A percentile compares a stretch with the other conserved stretches of the same genome.
phyloP scores from a whole-genome alignment of 2,797 vertebrate species.

The Staurois parvus region DNA sequence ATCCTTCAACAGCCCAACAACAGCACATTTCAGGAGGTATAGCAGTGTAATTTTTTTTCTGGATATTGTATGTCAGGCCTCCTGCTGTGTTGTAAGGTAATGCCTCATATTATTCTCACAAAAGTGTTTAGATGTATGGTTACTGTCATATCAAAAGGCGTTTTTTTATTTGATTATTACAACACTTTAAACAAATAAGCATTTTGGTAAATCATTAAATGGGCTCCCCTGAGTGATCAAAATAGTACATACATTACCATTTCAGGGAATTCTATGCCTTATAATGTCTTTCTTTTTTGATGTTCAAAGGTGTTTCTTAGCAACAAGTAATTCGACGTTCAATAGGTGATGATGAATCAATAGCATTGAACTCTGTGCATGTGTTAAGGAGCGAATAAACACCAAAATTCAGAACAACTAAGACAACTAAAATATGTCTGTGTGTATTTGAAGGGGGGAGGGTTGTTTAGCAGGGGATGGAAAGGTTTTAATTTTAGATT shows the following conservation, averaged over 20 bases:
- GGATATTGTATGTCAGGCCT: not conserved
- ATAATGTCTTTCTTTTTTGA: not conserved
- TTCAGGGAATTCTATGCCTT: constrained; percentile 2
- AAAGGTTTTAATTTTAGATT: constrained; percentile 47
- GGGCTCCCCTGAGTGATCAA: not conserved
- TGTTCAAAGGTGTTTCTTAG: constrained; percentile 36
- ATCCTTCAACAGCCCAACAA: no score
- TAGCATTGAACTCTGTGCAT: not conserved
- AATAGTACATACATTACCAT: constrained; percentile 5
- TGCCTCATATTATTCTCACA: not conserved
- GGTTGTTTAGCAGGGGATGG: not conserved
- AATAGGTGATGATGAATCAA: constrained; percentile 47
- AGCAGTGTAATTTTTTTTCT: not conserved
- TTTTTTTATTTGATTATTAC: not conserved
- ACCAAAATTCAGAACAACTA: not conserved
- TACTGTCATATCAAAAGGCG: not conserved
- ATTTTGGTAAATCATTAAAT: constrained; percentile 20
- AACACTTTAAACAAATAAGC: not conserved
- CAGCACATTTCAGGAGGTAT: not conserved
- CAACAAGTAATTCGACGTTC: constrained; percentile 24
- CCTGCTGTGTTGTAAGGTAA: not conserved
- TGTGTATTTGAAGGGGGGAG: not conserved
- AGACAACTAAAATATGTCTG: not conserved
- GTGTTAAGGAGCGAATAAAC: constrained; percentile 10
- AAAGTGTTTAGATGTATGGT: not conserved